A percentile compares a stretch with the other conserved stretches of the same genome.
These are phyloP conservation scores for Philopedon plagiatum DNA, from an alignment of 2,888 invertebrate species.

Conservation along the genomic window DNA sequence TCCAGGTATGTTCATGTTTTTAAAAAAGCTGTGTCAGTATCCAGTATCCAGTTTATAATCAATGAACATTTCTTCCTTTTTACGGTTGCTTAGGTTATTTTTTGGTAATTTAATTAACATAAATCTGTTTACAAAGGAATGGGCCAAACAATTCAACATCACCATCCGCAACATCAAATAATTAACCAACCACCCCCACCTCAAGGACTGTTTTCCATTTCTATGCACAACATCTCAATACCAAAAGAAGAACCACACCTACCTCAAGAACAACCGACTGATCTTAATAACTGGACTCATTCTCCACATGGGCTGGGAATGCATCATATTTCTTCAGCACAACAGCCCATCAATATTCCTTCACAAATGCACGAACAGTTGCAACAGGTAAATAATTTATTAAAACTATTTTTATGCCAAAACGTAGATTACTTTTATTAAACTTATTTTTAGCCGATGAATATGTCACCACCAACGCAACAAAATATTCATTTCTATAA, in stretches of 20 bases:
- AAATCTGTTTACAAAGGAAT: slow-evolving; percentile 41
- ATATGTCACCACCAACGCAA: slow-evolving; percentile 36
- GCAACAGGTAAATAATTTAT: slow-evolving; percentile 34
- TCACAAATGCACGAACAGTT: slow-evolving; percentile 30
- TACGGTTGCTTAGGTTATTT: too few species aligned
- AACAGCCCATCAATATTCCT: slow-evolving; percentile 35
- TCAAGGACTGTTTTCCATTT: slow-evolving; percentile 37
- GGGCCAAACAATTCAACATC: slow-evolving; percentile 78
- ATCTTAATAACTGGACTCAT: slow-evolving; percentile 37
- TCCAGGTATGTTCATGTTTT: too few species aligned
- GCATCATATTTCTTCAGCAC: slow-evolving; percentile 34
- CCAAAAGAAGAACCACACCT: slow-evolving; percentile 63
- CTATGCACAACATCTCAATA: slow-evolving; percentile 65
- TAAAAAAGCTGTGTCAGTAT: too few species aligned
- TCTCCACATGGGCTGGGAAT: slow-evolving; percentile 25
- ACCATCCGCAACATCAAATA: slow-evolving; percentile 76
- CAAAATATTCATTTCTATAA: slow-evolving; percentile 42
- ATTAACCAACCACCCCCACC: slow-evolving; percentile 54
- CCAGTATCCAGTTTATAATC: too few species aligned
- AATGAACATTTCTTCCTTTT: too few species aligned
- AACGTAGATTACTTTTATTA: too few species aligned
- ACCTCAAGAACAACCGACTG: slow-evolving; percentile 62
- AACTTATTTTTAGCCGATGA: slow-evolving; percentile 39
- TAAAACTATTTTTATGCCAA: not conserved
- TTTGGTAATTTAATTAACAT: too few species aligned